These are phyloP conservation scores for Panopea generosa DNA, from an alignment of 2,888 invertebrate genomes.

Conservation along the genomic window DNA sequence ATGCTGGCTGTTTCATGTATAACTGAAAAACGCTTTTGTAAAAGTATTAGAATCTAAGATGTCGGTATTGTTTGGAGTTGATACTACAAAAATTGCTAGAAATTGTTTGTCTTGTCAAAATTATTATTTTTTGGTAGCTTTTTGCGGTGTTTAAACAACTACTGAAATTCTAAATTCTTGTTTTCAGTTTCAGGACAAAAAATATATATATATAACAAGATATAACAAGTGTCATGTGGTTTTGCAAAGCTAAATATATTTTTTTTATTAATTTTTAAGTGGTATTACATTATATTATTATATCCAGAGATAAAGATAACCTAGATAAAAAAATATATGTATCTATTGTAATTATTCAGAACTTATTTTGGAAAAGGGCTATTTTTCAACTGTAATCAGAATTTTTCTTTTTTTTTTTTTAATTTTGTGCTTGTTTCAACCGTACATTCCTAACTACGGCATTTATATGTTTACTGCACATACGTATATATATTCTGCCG, in stretches of 20 bases:
- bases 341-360: not conserved
- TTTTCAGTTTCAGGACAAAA: slow-evolving; percentile 3
- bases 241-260: slow-evolving; percentile 73
- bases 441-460: no score
- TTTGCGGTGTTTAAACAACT: slow-evolving; percentile 7
- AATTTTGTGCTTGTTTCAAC: no score
- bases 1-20: slow-evolving; percentile 64
- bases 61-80: slow-evolving; percentile 55
- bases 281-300: no score
- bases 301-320: not conserved
- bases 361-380: slow-evolving; percentile 6
- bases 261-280: not conserved
- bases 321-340: slow-evolving; percentile 4
- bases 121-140: slow-evolving; percentile 22
- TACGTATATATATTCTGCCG: no score
- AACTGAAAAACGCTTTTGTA: slow-evolving; percentile 62
- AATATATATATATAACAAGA: slow-evolving; percentile 5
- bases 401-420: slow-evolving; percentile 1
- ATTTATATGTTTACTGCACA: no score
- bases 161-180: not conserved
- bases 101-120: slow-evolving; percentile 51
- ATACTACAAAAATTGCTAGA: slow-evolving; percentile 60
- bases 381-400: not conserved
- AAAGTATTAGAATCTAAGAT: slow-evolving; percentile 47
- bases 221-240: slow-evolving; percentile 78